A percentile compares a stretch with the other conserved stretches of the same genome.
phyloP scores from a whole-genome alignment of 2,797 vertebrate genomes.

The Prunella strophiata region DNA sequence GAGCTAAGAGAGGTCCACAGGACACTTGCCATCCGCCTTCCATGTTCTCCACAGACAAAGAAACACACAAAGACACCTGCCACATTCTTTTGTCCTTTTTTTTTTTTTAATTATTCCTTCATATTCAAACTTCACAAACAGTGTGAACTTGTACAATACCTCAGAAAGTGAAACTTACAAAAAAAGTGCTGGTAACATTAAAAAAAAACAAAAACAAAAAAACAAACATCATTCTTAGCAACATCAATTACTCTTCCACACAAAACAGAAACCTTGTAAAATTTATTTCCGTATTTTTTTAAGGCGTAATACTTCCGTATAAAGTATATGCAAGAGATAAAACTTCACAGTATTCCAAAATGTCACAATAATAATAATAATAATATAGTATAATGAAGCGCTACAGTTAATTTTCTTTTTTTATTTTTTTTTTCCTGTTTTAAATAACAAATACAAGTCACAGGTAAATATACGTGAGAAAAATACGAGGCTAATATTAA shows the following conservation, averaged over 20 bases:
- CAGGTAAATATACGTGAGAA: slow-evolving; percentile 99
- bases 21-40: background rate
- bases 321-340: slow-evolving; percentile 99
- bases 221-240: slow-evolving; percentile 99
- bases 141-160: slow-evolving; percentile 99
- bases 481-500: slow-evolving; percentile 99
- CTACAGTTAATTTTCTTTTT: slow-evolving; percentile 98
- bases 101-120: slow-evolving; percentile 96
- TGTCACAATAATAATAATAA: slow-evolving; percentile 97
- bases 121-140: slow-evolving; percentile 99
- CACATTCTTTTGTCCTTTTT: slow-evolving; percentile 73
- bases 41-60: background rate
- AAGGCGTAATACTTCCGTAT: slow-evolving; percentile 99
- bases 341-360: slow-evolving; percentile 99
- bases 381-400: slow-evolving; percentile 99
- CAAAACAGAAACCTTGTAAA: slow-evolving; percentile 90
- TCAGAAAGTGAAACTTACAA: slow-evolving; percentile 99
- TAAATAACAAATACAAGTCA: slow-evolving; percentile 99
- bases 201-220: slow-evolving; percentile 86
- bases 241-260: slow-evolving; percentile 99
- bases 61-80: slow-evolving; percentile 36
- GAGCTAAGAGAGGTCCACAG: background rate
- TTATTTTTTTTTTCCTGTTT: slow-evolving; percentile 82
- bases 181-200: slow-evolving; percentile 99
- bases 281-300: slow-evolving; percentile 98